Evolutionary conservation across 64 coral and sea anemone species (phyloP), one percentile per base, ranked within the genome.

Genomic region (Montipora cactus): DNA sequence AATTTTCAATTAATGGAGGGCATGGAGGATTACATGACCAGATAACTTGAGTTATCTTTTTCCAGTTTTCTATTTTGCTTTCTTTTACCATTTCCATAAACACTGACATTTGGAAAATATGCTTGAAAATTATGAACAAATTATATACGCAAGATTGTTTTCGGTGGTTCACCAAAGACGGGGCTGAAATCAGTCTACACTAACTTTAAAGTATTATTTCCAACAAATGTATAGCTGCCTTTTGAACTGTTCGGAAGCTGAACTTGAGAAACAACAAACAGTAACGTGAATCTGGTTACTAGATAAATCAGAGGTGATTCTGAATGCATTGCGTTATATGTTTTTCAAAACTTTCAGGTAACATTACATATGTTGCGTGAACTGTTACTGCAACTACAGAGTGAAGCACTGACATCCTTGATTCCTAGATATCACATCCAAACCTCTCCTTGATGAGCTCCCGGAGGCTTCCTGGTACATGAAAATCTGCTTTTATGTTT

Each of bases 251-350:
- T 28, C 0, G 25, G 25, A 28, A 28, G 25, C 16, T 69, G 66
- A 69, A 69, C 66, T 69, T 69, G 66, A 14, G 66, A 69, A 69
- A 69, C 66, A 69, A 69, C 66, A 69, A 69, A 69, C 66, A 14
- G 66, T 69, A 69, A 69, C 66, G 66, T 69, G 66, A 69, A 69
- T 69, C 66, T 69, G 66, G 66, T 69, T 69, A 69, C 66, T 69
- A 69, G 66, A 69, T 69, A 69, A 69, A 1, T 69, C 66, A 69
- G 16, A 69, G 66, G 66, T 14, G 66, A 69, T 69, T 69, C 66
- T 69, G 12, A 69, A 69, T 69, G 66, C 66, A 8, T 69, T 69
- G 66, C 66, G 2, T 69, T 69, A 69, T 69, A 69, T 69, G 9
- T 69, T 69, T 14, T 69, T 69, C 66, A 4, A 69, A 69, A 69